Evolutionary conservation across 23 tunicate genomes (phyloP).

Genomic region (Diplosoma virens): DNA sequence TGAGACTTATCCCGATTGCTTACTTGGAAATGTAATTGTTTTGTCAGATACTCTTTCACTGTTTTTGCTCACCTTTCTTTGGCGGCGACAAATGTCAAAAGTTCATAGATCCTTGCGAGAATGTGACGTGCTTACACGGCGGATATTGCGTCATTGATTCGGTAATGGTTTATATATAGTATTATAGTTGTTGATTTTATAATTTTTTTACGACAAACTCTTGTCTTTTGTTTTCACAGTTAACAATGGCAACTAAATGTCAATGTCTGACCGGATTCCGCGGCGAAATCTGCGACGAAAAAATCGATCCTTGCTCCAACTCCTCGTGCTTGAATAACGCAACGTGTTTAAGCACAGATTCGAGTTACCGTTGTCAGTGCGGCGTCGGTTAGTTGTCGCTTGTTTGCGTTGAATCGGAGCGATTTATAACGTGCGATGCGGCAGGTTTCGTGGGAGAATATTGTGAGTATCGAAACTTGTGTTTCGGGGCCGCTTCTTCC

Average conservation of each 20-base stretch:
- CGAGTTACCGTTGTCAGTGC: conserved; percentile 32
- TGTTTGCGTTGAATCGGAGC: too few species aligned
- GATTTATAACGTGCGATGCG: too few species aligned
- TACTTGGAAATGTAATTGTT: not conserved
- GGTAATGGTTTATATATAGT: conserved; percentile 3
- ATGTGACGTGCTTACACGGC: conserved; percentile 23
- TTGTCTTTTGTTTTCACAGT: not conserved
- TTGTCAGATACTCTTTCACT: conserved; percentile 15
- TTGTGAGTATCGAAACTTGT: not conserved
- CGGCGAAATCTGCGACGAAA: conserved; percentile 32
- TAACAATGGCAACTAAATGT: not conserved
- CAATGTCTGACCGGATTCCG: conserved; percentile 22
- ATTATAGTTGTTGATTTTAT: not conserved
- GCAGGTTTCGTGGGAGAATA: not conserved
- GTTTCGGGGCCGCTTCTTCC: not conserved
- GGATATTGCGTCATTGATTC: conserved; percentile 16
- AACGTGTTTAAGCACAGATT: conserved; percentile 13
- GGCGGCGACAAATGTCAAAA: conserved; percentile 30
- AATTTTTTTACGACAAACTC: not conserved
- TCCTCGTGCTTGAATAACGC: conserved; percentile 32
- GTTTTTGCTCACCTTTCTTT: conserved; percentile 25
- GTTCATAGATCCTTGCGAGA: conserved; percentile 28
- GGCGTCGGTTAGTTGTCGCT: conserved; percentile 1
- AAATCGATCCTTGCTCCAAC: conserved; percentile 24
- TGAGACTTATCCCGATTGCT: too few species aligned